phyloP scores from a whole-genome alignment of 2,113 vertebrate genomes.

The Manacus vitellinus region DNA sequence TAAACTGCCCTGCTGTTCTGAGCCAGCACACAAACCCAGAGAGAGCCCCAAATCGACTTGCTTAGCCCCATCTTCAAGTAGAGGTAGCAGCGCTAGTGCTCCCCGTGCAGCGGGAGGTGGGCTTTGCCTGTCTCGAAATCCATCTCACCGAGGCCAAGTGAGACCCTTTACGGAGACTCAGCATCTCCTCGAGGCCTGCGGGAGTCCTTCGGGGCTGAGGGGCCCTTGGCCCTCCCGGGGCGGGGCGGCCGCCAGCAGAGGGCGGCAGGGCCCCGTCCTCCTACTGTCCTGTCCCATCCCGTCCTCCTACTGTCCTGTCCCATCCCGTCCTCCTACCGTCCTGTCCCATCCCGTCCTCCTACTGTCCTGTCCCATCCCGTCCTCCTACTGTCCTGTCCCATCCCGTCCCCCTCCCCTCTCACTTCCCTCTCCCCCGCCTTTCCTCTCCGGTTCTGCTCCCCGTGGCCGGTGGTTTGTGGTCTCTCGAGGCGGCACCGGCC shows the following conservation, averaged over 20 bases:
- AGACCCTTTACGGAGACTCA: neutral
- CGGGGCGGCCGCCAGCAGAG: neutral
- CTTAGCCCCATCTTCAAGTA: rapidly evolving
- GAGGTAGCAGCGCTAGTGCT: rapidly evolving
- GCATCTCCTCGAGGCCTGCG: neutral
- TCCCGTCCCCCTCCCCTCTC: too few species aligned
- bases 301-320: too few species aligned
- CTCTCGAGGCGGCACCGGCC: too few species aligned
- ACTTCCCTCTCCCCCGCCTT: rapidly evolving
- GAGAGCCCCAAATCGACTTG: neutral
- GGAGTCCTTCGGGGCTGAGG: neutral
- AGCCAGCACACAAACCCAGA: neutral
- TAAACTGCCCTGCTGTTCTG: neutral
- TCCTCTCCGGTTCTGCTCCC: neutral
- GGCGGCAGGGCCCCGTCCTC: neutral
- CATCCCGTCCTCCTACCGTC: too few species aligned
- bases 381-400: too few species aligned
- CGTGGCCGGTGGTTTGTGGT: neutral
- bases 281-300: too few species aligned
- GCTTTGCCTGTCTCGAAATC: neutral
- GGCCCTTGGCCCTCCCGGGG: neutral
- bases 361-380: neutral
- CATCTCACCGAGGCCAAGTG: neutral
- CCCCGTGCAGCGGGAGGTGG: neutral
- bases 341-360: too few species aligned